A percentile compares a stretch with the other conserved stretches of the same genome.
Conservation (phyloP, 1,140 invertebrate genomes). For the Plutomurus gul region DNA sequence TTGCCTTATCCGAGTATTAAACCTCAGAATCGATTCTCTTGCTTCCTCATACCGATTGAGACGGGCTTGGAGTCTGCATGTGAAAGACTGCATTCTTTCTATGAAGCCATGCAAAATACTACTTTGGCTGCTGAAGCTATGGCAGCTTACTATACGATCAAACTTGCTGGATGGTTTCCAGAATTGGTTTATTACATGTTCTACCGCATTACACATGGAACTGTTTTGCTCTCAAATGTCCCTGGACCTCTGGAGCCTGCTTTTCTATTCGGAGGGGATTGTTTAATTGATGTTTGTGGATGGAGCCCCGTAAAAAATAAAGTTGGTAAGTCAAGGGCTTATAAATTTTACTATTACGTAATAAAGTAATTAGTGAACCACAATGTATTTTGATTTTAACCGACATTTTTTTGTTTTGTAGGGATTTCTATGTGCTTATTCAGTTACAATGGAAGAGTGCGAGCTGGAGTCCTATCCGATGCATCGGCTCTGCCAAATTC, state of each 20-base stretch:
- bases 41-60: constrained; percentile 39
- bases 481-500: not conserved
- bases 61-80: constrained; percentile 31
- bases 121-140: not conserved
- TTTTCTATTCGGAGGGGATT: constrained; percentile 38
- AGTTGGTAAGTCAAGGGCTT: constrained; percentile 27
- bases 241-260: constrained; percentile 35
- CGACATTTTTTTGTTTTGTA: not conserved
- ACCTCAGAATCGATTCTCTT: constrained; percentile 48
- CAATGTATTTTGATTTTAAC: not conserved
- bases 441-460: constrained; percentile 41
- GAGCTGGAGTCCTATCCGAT: constrained; percentile 37
- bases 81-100: constrained; percentile 26
- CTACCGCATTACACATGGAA: constrained; percentile 31
- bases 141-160: constrained; percentile 5
- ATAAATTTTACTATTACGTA: too few species aligned
- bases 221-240: constrained; percentile 47
- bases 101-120: not conserved
- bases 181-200: not conserved
- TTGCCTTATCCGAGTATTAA: constrained; percentile 45
- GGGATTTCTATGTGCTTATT: constrained; percentile 47
- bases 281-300: constrained; percentile 38
- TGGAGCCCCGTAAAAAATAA: constrained; percentile 46
- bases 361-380: too few species aligned
- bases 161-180: constrained; percentile 32